Percentiles rank a stretch among this genome's conserved stretches.
phyloP scores from a whole-genome alignment of 2,888 invertebrate genomes.

The Eumacrocentrus americanus region DNA sequence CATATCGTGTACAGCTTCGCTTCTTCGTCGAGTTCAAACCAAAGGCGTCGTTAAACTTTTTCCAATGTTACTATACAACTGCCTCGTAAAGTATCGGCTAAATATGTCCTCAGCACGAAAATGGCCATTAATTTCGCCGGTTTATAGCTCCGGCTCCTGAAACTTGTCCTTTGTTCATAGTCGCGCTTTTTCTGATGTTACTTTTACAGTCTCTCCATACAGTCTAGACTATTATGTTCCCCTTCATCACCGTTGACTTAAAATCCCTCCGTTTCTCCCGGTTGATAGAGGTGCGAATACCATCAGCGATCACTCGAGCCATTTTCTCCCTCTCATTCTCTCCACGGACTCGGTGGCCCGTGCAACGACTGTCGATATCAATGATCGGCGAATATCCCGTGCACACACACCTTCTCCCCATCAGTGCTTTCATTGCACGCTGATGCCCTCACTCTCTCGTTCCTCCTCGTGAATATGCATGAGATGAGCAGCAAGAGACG shows the following conservation, averaged over 20 bases:
- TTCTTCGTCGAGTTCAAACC: background rate
- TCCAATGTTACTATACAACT: slow-evolving; percentile 15
- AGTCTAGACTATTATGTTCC: no score
- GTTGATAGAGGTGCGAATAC: background rate
- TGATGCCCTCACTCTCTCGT: background rate
- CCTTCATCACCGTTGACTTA: no score
- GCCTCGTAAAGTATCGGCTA: slow-evolving; percentile 39
- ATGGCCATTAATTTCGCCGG: slow-evolving; percentile 40
- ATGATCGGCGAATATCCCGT: slow-evolving; percentile 31
- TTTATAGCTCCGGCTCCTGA: no score
- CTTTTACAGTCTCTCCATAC: no score
- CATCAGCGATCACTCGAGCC: background rate
- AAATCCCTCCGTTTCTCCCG: background rate
- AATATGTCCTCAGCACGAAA: slow-evolving; percentile 38
- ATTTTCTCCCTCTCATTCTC: slow-evolving; percentile 10
- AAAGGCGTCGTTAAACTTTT: background rate
- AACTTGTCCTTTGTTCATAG: no score
- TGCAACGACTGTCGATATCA: slow-evolving; percentile 37
- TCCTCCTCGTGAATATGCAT: slow-evolving; percentile 37
- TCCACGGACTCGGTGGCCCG: slow-evolving; percentile 9
- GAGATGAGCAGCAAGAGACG: slow-evolving; percentile 22
- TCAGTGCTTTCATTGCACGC: background rate
- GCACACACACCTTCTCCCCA: background rate
- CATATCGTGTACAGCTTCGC: background rate
- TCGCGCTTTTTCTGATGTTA: no score